A percentile compares a stretch with the other conserved stretches of the same genome.
These are phyloP conservation scores for Drosophila funebris DNA, from an alignment of 1,140 invertebrate species.

Conservation along the genomic window DNA sequence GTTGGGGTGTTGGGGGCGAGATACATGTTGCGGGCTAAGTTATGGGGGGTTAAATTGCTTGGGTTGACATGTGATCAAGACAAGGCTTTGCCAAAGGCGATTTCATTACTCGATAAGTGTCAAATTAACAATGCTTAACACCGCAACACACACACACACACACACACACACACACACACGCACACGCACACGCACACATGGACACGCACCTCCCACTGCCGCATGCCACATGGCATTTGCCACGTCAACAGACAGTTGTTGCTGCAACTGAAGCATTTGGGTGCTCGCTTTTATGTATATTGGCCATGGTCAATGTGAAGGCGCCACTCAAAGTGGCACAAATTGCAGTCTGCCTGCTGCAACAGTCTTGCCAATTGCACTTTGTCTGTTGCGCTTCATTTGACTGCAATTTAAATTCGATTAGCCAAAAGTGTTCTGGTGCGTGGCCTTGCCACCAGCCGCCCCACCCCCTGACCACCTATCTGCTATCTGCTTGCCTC, in stretches of 20 bases:
- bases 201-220: neutral
- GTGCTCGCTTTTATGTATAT: neutral
- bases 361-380: constrained; percentile 43
- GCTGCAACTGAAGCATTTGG: no score
- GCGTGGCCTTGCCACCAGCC: constrained; percentile 13
- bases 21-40: neutral
- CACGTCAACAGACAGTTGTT: neutral
- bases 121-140: constrained; percentile 50
- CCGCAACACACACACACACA: neutral
- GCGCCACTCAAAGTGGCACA: constrained; percentile 7
- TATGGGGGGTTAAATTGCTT: neutral
- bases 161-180: no score
- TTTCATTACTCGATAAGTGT: constrained; percentile 50
- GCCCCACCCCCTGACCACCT: neutral
- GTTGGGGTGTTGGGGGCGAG: no score
- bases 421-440: constrained; percentile 58
- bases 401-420: constrained; percentile 66
- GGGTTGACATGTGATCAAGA: neutral
- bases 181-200: no score
- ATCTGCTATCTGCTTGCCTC: neutral
- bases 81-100: neutral
- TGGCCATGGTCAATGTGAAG: neutral
- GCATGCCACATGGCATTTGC: constrained; percentile 2
- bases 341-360: neutral
- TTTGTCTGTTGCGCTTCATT: constrained; percentile 58